These are phyloP conservation scores for Natrix natrix DNA, from an alignment of 2,797 vertebrate species.

Conservation along the genomic window DNA sequence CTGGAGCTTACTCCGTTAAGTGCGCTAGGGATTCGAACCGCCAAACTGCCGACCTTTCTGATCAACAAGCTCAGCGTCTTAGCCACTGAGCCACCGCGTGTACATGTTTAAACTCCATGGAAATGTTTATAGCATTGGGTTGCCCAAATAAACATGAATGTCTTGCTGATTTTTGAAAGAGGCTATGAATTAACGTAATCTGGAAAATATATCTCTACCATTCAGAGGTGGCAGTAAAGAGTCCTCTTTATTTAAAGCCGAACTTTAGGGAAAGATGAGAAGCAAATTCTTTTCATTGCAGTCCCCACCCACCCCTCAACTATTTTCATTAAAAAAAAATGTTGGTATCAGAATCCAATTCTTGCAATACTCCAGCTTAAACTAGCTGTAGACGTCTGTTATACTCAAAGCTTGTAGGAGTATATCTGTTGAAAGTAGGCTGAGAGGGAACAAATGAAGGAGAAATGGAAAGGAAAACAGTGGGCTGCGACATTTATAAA, in stretches of 20 bases:
- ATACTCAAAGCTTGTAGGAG: not conserved
- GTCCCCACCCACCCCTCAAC: conserved; percentile 55
- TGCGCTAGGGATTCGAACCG: too few relatives aligned
- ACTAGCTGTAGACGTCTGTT: conserved; percentile 35
- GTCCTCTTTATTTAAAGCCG: not conserved
- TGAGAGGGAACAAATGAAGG: conserved; percentile 6
- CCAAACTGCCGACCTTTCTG: too few relatives aligned
- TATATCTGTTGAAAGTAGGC: not conserved
- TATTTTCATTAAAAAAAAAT: conserved; percentile 53
- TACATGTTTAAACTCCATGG: too few relatives aligned
- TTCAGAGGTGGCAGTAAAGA: not conserved
- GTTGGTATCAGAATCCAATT: conserved; percentile 60
- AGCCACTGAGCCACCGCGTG: too few relatives aligned
- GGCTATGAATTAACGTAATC: not conserved
- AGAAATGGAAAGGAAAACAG: not conserved
- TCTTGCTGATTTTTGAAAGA: not conserved
- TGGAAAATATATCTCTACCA: not conserved
- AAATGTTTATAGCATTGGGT: not conserved
- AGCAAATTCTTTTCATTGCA: conserved; percentile 43
- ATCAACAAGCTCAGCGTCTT: too few relatives aligned
- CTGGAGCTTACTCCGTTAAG: too few relatives aligned
- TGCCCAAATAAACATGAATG: not conserved
- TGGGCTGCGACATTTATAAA: not conserved
- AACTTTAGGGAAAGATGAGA: not conserved
- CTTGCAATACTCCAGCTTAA: conserved; percentile 59